Evolutionary conservation across 2,888 invertebrate species (phyloP).

Genomic region (Cheilosia scutellata): DNA sequence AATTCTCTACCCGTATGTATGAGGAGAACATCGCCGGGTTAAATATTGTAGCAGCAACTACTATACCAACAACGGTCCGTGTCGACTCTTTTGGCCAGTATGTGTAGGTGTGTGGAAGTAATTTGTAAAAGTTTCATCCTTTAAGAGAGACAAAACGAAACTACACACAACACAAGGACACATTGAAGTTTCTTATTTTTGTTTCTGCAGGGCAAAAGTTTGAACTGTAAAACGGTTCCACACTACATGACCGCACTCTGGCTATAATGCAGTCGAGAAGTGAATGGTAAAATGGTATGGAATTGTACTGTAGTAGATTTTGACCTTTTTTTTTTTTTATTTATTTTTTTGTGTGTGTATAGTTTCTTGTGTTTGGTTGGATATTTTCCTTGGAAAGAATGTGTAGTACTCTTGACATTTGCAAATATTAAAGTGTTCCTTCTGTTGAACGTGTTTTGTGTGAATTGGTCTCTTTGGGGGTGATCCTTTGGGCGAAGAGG

Average conservation of each 20-base stretch:
- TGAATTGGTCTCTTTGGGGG: conserved; percentile 14
- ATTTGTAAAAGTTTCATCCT: conserved; percentile 59
- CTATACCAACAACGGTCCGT: neutral
- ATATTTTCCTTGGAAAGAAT: conserved; percentile 4
- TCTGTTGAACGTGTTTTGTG: conserved; percentile 23
- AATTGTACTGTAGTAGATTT: conserved; percentile 9
- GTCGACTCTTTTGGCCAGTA: neutral
- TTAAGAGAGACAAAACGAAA: conserved; percentile 17
- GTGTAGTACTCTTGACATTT: conserved; percentile 46
- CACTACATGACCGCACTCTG: conserved; percentile 43
- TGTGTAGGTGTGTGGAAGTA: conserved; percentile 43
- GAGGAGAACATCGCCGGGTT: conserved; percentile 19
- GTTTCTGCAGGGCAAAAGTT: conserved; percentile 43
- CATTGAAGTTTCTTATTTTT: conserved; percentile 43
- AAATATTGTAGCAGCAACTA: neutral
- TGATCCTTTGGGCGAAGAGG: conserved; percentile 3
- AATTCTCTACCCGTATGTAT: conserved; percentile 15
- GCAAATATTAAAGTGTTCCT: conserved; percentile 32
- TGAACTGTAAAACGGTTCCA: conserved; percentile 36
- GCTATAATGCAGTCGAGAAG: conserved; percentile 42
- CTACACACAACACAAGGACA: conserved; percentile 35
- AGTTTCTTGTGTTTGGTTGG: conserved; percentile 7
- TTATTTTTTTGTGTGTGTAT: neutral
- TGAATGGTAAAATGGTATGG: conserved; percentile 14
- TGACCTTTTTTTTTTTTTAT: conserved; percentile 15